These are phyloP conservation scores for Cyphomyrus discorhynchus DNA, from an alignment of 2,113 vertebrate species.

Conservation along the genomic window DNA sequence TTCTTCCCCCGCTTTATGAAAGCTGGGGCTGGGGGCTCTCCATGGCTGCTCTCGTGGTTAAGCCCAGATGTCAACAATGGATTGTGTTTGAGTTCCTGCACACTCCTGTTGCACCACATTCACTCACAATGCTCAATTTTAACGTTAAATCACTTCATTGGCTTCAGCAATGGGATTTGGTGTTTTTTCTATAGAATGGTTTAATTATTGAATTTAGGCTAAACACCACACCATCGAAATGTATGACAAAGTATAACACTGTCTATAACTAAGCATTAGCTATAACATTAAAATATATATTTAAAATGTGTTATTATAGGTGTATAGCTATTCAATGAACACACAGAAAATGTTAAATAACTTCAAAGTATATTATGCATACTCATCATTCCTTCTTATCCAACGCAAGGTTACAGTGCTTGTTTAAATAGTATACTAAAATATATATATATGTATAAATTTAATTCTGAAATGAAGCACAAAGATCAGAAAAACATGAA, in stretches of 20 bases:
- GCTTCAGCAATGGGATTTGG: background rate
- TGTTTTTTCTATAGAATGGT: background rate
- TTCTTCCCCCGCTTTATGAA: slow-evolving; percentile 49
- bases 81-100: slow-evolving; percentile 48
- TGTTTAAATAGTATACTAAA: background rate
- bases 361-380: background rate
- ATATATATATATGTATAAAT: background rate
- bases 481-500: background rate
- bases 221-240: background rate
- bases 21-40: slow-evolving; percentile 38
- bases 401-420: background rate
- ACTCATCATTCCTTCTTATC: background rate
- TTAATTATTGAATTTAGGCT: background rate
- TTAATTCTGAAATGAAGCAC: background rate
- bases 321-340: background rate
- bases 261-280: background rate
- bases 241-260: background rate
- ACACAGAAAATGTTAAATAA: background rate
- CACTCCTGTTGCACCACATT: slow-evolving; percentile 46
- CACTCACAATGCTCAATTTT: slow-evolving; percentile 31
- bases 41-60: slow-evolving; percentile 30
- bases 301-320: background rate
- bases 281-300: background rate
- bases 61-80: slow-evolving; percentile 56
- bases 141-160: background rate